phyloP scores from a whole-genome alignment of 1,140 invertebrate genomes.

The Pantala flavescens region DNA sequence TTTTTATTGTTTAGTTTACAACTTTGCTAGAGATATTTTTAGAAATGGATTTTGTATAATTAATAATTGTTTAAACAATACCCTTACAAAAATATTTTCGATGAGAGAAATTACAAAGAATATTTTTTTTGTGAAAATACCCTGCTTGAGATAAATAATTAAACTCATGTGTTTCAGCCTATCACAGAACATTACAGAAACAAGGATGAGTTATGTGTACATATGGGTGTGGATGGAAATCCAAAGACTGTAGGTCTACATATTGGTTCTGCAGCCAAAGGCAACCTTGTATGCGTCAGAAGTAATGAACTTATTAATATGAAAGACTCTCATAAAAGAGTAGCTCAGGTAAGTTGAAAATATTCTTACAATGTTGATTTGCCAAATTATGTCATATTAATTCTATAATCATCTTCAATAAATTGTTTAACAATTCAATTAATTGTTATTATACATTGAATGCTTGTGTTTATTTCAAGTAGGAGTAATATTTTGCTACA shows the following conservation, averaged over 20 bases:
- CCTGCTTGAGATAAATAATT: too few relatives aligned
- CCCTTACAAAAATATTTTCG: too few relatives aligned
- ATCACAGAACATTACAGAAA: slow-evolving; percentile 34
- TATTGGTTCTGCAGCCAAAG: slow-evolving; percentile 28
- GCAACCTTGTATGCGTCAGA: slow-evolving; percentile 30
- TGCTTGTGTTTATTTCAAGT: too few relatives aligned
- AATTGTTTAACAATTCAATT: too few relatives aligned
- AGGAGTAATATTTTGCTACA: too few relatives aligned
- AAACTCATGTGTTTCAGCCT: slow-evolving; percentile 27
- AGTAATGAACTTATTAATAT: slow-evolving; percentile 31
- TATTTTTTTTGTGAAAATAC: too few relatives aligned
- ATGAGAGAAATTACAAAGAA: too few relatives aligned
- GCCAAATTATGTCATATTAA: neutral
- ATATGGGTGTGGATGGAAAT: slow-evolving; percentile 35
- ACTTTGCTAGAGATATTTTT: too few relatives aligned
- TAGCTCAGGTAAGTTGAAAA: slow-evolving; percentile 29
- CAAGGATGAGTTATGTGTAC: slow-evolving; percentile 39
- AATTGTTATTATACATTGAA: too few relatives aligned
- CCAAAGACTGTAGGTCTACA: slow-evolving; percentile 38
- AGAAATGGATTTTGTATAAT: too few relatives aligned
- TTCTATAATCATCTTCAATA: neutral
- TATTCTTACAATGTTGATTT: neutral
- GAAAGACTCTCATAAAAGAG: slow-evolving; percentile 30
- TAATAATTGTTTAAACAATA: too few relatives aligned
- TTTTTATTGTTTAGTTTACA: too few relatives aligned